phyloP scores from a whole-genome alignment of 1,140 invertebrate genomes.

The Hycleus phaleratus region DNA sequence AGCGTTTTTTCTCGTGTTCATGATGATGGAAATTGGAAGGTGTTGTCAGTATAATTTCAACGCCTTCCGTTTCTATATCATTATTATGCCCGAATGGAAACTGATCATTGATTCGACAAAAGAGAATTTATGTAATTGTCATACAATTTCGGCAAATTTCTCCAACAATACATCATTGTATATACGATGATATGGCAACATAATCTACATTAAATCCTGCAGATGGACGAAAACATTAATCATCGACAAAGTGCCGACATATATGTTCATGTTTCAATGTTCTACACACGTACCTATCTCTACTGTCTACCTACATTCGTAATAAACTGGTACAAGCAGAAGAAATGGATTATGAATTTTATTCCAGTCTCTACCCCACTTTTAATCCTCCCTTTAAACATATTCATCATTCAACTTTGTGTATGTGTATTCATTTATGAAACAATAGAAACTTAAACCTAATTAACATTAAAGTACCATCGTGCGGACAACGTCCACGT shows the following conservation, averaged over 20 bases:
- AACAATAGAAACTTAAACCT: conserved; percentile 19
- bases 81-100: no score
- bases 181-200: conserved; percentile 7
- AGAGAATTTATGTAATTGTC: no score
- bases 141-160: neutral
- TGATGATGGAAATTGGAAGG: no score
- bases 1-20: no score
- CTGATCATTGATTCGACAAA: no score
- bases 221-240: conserved; percentile 13
- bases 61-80: no score
- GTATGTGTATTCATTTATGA: no score
- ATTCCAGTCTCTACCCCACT: neutral
- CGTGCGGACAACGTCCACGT: conserved; percentile 3
- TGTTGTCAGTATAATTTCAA: no score
- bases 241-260: conserved; percentile 7
- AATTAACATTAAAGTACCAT: conserved; percentile 19
- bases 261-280: conserved; percentile 11
- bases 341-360: no score
- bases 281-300: neutral
- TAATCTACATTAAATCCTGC: conserved; percentile 15
- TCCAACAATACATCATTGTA: conserved; percentile 6
- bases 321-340: no score
- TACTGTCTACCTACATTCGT: no score
- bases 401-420: neutral
- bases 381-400: conserved; percentile 4